Evolutionary conservation across 2,113 vertebrate species (phyloP).

Genomic region (Mirza zaza): DNA sequence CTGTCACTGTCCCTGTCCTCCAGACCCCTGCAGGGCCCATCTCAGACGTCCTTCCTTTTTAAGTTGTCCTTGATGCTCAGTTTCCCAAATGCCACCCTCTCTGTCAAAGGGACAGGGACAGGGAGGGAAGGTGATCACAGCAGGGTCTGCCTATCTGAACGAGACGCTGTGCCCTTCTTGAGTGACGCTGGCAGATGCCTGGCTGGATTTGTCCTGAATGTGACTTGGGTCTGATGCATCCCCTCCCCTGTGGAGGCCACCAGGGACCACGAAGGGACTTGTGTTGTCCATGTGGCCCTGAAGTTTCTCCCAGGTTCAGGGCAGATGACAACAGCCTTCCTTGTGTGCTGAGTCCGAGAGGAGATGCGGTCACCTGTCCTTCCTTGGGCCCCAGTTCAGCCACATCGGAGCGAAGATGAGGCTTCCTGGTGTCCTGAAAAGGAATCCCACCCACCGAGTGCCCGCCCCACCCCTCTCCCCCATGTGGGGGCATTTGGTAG

Average conservation of each 20-base stretch:
- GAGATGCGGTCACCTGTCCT: fast-evolving
- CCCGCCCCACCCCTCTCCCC: fast-evolving
- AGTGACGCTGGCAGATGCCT: neutral
- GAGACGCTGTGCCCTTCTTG: neutral
- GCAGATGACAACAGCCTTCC: neutral
- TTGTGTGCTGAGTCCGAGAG: neutral
- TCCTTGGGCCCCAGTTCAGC: neutral
- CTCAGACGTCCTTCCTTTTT: neutral
- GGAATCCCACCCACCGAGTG: neutral
- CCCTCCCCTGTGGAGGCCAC: neutral
- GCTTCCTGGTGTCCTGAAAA: neutral
- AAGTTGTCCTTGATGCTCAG: neutral
- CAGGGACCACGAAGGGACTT: neutral
- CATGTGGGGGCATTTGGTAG: fast-evolving
- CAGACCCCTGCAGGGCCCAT: neutral
- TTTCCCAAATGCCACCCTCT: neutral
- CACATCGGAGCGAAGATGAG: neutral
- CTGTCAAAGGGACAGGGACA: too few species aligned
- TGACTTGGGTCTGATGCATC: neutral
- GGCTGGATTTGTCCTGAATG: neutral
- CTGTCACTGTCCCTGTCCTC: neutral
- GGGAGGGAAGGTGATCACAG: neutral
- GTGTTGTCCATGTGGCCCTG: neutral
- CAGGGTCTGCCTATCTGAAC: neutral
- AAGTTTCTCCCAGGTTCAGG: neutral